Evolutionary conservation across 2,888 invertebrate species (phyloP), one percentile per base, ranked within the genome.

Genomic region (Biston betularia): DNA sequence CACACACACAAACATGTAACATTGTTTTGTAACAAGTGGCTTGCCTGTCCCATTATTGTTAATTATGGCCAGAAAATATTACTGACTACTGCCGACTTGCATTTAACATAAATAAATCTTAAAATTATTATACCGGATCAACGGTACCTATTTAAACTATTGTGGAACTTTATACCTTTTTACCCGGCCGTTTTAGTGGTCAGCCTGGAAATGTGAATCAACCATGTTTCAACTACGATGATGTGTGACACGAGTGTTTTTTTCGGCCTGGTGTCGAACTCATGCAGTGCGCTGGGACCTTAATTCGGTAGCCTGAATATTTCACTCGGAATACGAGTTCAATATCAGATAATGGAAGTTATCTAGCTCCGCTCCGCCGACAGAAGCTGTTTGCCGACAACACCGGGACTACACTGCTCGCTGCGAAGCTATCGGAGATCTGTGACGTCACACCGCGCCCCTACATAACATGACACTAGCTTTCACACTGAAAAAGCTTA

Each of bases 301-400:
- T 50, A 44, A 61, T 53, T 49, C 56, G 12, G 52, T 11, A 44
- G 45, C 55, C 45, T 62, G 65, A 69, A 65, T 65, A 68, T 65
- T 69, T 68, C 45, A 68, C 55, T 59, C 33, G 34, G 50, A 58
- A 50, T 50, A 45, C 64, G 46, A 46, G 54, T 38, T 59, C 62
- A 69, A 69, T 69, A 65, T 62, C 62, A 35, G 61, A 53, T 69
- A 69, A 62, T 55, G 58, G 64, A 53, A 56, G 61, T 44, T 50
- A 44, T 35, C 55, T 45, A 45, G 49, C 40, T 44, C 48, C 45
- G 35, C 35, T 65, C 45, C 61, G 12, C 33, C 56, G 55, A 48
- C 52, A 45, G 53, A 49, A 59, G 54, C 54, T 53, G 49, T 59
- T 59, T 46, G 12, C 42, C 49, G 54, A 54, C 49, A 60, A 60